A percentile compares a stretch with the other conserved stretches of the same genome.
Conservation (phyloP, 2,113 vertebrate genomes). For the Gambusia affinis region DNA sequence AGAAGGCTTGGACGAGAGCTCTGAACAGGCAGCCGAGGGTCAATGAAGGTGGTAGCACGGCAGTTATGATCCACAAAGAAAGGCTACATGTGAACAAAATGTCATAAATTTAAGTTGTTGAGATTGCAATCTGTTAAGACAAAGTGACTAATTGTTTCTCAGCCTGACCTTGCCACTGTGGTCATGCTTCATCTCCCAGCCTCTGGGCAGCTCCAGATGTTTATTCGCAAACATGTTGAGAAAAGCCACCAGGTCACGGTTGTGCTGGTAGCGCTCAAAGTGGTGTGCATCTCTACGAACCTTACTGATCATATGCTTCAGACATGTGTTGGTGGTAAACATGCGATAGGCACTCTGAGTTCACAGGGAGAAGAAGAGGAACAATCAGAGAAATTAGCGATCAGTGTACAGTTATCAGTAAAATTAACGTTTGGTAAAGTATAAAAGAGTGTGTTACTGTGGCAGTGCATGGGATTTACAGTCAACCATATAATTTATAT, state of each 20-base stretch:
- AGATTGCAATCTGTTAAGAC: background rate
- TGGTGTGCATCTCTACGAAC: constrained; percentile 96
- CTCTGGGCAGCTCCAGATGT: constrained; percentile 95
- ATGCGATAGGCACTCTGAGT: constrained; percentile 98
- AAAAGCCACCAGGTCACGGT: constrained; percentile 95
- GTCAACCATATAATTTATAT: no score
- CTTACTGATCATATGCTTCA: constrained; percentile 99
- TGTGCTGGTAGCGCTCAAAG: constrained; percentile 99
- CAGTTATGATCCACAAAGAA: constrained; percentile 99
- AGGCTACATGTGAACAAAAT: constrained; percentile 75
- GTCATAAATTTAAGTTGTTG: background rate
- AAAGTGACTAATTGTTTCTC: background rate
- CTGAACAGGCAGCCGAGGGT: constrained; percentile 94
- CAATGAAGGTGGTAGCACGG: constrained; percentile 96
- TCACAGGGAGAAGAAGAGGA: background rate
- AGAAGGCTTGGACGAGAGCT: constrained; percentile 90
- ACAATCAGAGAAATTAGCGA: background rate
- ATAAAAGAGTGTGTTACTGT: no score
- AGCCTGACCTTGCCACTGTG: constrained; percentile 93
- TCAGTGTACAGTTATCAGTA: background rate
- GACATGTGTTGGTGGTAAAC: constrained; percentile 99
- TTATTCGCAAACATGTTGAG: constrained; percentile 99
- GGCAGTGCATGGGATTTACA: no score
- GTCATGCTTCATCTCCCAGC: constrained; percentile 99
- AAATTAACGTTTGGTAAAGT: no score